Base-by-base conservation (phyloP, 2,888 invertebrate genomes). In the Lithophane socia region DNA sequence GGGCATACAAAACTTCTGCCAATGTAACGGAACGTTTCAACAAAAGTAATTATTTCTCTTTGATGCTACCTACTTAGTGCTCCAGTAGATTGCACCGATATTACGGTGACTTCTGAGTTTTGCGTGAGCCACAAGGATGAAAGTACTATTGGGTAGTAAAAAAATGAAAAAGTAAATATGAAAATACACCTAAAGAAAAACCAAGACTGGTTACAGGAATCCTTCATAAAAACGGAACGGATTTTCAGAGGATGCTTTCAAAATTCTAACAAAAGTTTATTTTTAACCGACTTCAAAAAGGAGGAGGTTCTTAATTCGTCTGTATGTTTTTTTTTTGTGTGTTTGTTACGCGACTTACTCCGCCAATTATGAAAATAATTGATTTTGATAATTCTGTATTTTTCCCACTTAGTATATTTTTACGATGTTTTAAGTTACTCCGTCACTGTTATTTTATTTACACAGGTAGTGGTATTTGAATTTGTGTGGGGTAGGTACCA, bases 1-100 rank as follows among this genome's bases (percentile, higher is more conserved):
- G 82, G 61, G 78, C 75, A 82, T 83, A 75, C 77, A 58, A 71
- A 70, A 84, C 67, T 77, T 71, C 77, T 78, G 73, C 49, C 78
- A 65, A 73, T 56, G 68, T 87, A 89, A 90, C 87, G 89, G 89
- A 81, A 79, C 61, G 18, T 60, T n/a, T 60, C 29, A 58, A 82
- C 73, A 61, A 79, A 74, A 79, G 65, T 73, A 69, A 77, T 77
- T 63, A 80, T 37, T 56, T 65, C 29, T 76, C 44, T 77, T 86
- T 76, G 73, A 52, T 68, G 60, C 37, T 29, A 29, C 29, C 29
- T 24, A 73, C 67, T 65, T 68, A 54, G 52, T 61, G 63, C 44
- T 73, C 42, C n/a, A 73, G 44, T 76, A 67, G 64, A 68, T 68
- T 75, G 49, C 56, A 73, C 47, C 16, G 24, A 73, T 16, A 24